phyloP scores from a whole-genome alignment of 1,140 invertebrate genomes.

The Chrysopa pallens region DNA sequence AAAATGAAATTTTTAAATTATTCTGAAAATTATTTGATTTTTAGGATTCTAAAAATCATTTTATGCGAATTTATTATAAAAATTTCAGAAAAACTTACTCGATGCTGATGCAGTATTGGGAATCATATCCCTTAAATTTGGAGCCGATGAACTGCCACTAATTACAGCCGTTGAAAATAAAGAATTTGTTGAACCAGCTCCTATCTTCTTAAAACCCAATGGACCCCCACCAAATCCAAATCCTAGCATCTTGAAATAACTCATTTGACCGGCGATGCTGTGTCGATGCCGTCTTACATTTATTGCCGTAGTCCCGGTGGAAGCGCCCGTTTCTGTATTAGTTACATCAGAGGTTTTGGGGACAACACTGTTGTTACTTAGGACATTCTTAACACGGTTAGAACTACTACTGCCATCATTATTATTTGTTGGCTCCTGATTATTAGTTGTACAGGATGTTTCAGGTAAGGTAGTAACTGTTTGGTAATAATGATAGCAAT shows the following conservation, averaged over 20 bases:
- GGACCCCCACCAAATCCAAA: slow-evolving; percentile 35
- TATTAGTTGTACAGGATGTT: background rate
- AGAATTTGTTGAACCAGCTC: slow-evolving; percentile 51
- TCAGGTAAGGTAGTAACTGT: background rate
- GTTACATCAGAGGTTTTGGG: background rate
- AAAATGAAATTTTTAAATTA: too few species aligned
- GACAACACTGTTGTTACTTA: background rate
- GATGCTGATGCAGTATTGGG: slow-evolving; percentile 47
- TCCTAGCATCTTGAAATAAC: slow-evolving; percentile 73
- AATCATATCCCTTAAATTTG: slow-evolving; percentile 75
- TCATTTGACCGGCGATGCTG: slow-evolving; percentile 85
- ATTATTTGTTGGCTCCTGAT: too few species aligned
- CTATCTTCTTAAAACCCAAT: slow-evolving; percentile 43
- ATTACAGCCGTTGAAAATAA: slow-evolving; percentile 89
- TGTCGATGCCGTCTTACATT: slow-evolving; percentile 68
- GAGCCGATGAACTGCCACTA: slow-evolving; percentile 77
- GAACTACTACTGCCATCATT: too few species aligned
- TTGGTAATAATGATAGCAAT: too few species aligned
- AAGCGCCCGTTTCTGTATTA: slow-evolving; percentile 1
- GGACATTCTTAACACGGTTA: background rate
- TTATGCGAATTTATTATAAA: too few species aligned
- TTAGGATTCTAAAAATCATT: too few species aligned
- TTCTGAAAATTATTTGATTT: too few species aligned
- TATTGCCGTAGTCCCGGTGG: slow-evolving; percentile 30
- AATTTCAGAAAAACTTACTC: slow-evolving; percentile 40